Conservation (phyloP, 1,140 invertebrate species). For the Diorhabda sublineata region DNA sequence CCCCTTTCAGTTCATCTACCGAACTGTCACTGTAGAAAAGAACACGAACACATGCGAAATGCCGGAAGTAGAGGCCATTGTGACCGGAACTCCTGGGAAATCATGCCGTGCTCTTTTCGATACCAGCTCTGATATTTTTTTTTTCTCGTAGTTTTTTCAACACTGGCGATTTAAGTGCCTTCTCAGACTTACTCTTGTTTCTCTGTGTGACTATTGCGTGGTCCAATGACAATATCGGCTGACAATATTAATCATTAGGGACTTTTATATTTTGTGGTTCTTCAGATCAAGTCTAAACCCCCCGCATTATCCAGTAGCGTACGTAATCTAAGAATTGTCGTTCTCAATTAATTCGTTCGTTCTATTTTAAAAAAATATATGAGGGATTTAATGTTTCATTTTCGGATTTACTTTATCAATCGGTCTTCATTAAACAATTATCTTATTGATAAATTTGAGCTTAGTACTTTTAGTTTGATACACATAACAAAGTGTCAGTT, state of each 20-base stretch:
- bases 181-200: background rate
- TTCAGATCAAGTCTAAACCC: background rate
- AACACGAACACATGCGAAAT: background rate
- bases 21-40: background rate
- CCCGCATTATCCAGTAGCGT: too few relatives aligned
- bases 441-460: too few relatives aligned
- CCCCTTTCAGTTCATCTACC: background rate
- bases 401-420: too few relatives aligned
- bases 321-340: too few relatives aligned
- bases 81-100: conserved; percentile 21
- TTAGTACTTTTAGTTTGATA: too few relatives aligned
- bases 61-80: conserved; percentile 16
- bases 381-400: too few relatives aligned
- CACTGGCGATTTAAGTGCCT: conserved; percentile 2
- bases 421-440: too few relatives aligned
- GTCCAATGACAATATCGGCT: background rate
- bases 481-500: too few relatives aligned
- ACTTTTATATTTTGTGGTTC: conserved; percentile 2
- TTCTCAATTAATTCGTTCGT: too few relatives aligned
- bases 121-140: background rate
- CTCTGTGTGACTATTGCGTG: background rate
- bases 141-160: background rate
- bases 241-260: background rate
- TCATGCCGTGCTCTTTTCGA: conserved; percentile 6
- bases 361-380: too few relatives aligned